Conservation (phyloP, 1,140 invertebrate species). For the Meloidogyne floridensis region DNA sequence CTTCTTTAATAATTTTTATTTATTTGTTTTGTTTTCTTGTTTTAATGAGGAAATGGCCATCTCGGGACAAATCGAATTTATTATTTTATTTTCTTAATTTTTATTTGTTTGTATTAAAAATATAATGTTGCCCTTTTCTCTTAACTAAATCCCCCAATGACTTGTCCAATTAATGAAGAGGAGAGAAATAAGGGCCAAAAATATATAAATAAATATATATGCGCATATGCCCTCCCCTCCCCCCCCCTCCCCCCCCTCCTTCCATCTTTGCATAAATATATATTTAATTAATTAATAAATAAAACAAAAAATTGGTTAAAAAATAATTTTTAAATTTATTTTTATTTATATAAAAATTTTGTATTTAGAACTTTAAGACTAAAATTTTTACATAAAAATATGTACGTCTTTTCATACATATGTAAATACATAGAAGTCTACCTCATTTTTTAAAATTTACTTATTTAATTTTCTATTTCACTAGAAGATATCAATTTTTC, state of each 20-base stretch:
- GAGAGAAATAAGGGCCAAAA: background rate
- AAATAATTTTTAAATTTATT: no score
- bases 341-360: no score
- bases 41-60: slow-evolving; percentile 6
- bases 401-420: no score
- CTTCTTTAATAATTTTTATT: background rate
- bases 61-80: slow-evolving; percentile 8
- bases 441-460: no score
- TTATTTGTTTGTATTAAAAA: background rate
- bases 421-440: no score
- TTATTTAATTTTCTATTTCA: no score
- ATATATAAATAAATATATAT: background rate
- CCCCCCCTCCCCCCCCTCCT: background rate
- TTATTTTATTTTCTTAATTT: background rate
- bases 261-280: background rate
- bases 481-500: no score
- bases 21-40: background rate
- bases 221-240: background rate
- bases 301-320: no score
- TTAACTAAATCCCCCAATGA: slow-evolving; percentile 2
- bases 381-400: no score
- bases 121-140: slow-evolving; percentile 1
- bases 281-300: slow-evolving; percentile 4
- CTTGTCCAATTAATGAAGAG: slow-evolving; percentile 5
- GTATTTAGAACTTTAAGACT: no score